Percentiles rank a stretch among this genome's conserved stretches.
phyloP scores from a whole-genome alignment of 2,888 invertebrate genomes.

The Himalopsyche anomala region DNA sequence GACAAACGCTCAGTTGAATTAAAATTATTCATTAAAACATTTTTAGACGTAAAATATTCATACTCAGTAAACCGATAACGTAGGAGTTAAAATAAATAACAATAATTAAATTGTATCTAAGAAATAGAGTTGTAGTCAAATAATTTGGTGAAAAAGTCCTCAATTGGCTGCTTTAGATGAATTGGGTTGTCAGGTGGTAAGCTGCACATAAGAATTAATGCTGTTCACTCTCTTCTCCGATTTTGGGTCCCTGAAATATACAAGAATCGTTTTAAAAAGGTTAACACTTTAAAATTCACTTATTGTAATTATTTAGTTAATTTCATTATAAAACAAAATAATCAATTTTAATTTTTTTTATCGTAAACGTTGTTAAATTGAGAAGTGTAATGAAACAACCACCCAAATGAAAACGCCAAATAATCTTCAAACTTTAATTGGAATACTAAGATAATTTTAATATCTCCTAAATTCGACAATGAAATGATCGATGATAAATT shows the following conservation, averaged over 20 bases:
- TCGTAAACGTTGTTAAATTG: too few species aligned
- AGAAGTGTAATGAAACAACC: too few species aligned
- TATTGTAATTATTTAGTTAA: too few species aligned
- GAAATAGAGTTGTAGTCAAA: constrained; percentile 51
- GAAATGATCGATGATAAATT: too few species aligned
- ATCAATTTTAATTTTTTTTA: too few species aligned
- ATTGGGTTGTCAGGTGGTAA: constrained; percentile 83
- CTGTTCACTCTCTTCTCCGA: constrained; percentile 91
- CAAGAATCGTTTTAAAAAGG: not conserved
- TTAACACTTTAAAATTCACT: too few species aligned
- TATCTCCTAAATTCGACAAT: too few species aligned
- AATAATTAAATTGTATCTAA: constrained; percentile 51
- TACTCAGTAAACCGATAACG: constrained; percentile 38
- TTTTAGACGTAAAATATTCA: constrained; percentile 69
- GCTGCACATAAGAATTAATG: constrained; percentile 87
- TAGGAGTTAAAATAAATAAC: constrained; percentile 60
- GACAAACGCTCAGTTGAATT: not conserved
- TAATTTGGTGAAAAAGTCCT: constrained; percentile 54
- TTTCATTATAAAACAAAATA: too few species aligned
- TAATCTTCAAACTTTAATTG: too few species aligned
- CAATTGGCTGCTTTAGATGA: constrained; percentile 67
- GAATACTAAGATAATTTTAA: too few species aligned
- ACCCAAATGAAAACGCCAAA: too few species aligned
- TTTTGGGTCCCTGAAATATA: constrained; percentile 83
- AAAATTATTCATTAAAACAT: constrained; percentile 71